Base-by-base conservation (phyloP, 2,797 vertebrate genomes). In the Serranus cabrilla region DNA sequence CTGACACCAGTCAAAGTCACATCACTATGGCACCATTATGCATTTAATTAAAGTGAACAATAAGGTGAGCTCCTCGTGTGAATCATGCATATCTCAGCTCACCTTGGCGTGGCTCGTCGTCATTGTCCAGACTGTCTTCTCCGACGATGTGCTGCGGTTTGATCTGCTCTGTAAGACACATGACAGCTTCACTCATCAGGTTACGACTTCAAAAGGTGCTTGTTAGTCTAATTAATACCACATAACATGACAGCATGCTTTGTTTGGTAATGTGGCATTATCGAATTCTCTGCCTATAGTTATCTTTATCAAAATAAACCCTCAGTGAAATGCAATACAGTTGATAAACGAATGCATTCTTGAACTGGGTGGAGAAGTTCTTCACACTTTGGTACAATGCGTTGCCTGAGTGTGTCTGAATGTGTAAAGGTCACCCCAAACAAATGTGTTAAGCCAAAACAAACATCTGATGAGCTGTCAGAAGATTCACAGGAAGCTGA, bases 51-150 rank as follows among this genome's bases (percentile, higher is more conserved):
- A 2, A 11, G 60, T 17, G 6, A 31, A 50, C 17, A 46, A 34
- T 27, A 40, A 56, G 23, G 7, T 37, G 6, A 34, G 13, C 6
- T 14, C 17, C 12, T 62, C 0, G 1, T 21, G 7, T 61, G n/a
- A 74, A 43, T 66, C 17, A 43, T 1, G 17, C n/a, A 37, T 27
- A 2, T 42, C 25, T 71, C 1, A 18, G 65, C 91, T 96, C 93
- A 99, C 98, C 96, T 97, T 97, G 97, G 2, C 92, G 95, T 5
- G 94, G 94, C 68, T 97, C 97, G 10, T 99, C 97, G 1, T 99
- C 97, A 40, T 96, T 97, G 70, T 99, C 98, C 11, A 95, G 90
- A 64, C 94, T 96, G 82, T 99, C 97, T 0, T 96, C 96, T 80
- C 97, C 96, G 7, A 98, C 94, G n/a, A 99, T 96, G 82, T 99